Conservation (phyloP, 2,888 invertebrate genomes). For the Esperia sulphurella region DNA sequence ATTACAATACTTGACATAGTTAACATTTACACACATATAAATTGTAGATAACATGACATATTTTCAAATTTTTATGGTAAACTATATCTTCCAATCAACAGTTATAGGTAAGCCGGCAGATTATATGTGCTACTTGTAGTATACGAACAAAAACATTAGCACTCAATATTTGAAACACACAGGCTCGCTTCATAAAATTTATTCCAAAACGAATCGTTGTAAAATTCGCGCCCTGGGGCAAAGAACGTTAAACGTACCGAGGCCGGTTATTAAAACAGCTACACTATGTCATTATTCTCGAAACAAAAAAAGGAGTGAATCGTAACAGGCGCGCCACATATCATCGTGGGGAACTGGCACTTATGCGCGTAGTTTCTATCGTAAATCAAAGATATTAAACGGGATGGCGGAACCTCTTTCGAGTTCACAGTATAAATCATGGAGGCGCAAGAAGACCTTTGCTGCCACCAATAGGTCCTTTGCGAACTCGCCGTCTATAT, state of each 20-base stretch:
- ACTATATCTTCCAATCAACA: too few relatives aligned
- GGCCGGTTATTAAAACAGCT: slow-evolving; percentile 69
- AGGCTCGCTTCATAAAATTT: slow-evolving; percentile 36
- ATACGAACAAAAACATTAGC: slow-evolving; percentile 26
- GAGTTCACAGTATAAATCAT: slow-evolving; percentile 77
- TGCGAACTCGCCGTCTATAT: slow-evolving; percentile 56
- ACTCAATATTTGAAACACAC: slow-evolving; percentile 31
- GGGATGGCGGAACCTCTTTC: slow-evolving; percentile 76
- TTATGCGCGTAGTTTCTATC: slow-evolving; percentile 75
- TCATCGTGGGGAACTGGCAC: slow-evolving; percentile 70
- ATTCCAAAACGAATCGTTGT: slow-evolving; percentile 59
- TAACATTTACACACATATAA: too few relatives aligned
- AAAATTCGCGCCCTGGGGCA: slow-evolving; percentile 58
- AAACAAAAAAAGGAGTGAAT: slow-evolving; percentile 68
- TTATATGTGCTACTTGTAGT: neutral
- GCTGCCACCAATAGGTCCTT: slow-evolving; percentile 66
- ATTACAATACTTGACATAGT: too few relatives aligned
- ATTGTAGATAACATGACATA: too few relatives aligned
- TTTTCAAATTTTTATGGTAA: too few relatives aligned
- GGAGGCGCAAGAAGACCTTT: slow-evolving; percentile 64
- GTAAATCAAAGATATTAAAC: slow-evolving; percentile 80
- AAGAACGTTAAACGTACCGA: slow-evolving; percentile 37
- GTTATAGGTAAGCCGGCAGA: too few relatives aligned
- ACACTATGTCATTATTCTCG: slow-evolving; percentile 72
- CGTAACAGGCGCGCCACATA: slow-evolving; percentile 71